Base-by-base conservation (phyloP, 2,797 vertebrate genomes). In the Peromyscus attwateri region DNA sequence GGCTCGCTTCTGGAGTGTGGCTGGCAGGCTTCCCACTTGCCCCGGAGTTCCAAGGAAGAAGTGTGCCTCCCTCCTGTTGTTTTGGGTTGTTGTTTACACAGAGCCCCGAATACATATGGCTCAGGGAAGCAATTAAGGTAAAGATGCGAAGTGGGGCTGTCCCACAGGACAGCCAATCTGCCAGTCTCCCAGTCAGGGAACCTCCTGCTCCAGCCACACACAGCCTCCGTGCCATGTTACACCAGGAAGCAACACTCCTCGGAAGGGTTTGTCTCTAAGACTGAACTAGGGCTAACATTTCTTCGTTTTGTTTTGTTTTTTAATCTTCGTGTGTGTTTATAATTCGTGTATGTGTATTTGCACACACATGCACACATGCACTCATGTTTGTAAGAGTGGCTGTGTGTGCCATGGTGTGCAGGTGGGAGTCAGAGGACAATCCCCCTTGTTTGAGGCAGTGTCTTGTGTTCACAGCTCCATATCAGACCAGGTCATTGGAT, bases 71-170 rank as follows among this genome's bases (percentile, higher is more conserved):
- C 97, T 91, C 96, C 97, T 96, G 94, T 85, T 91, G 96, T 85
- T 96, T 95, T 76, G 96, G 92, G 94, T 76, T 94, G 93, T 93
- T 96, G 97, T 97, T 85, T 37, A 91, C 52, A 84, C 93, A 49
- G 87, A 13, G 46, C 71, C 49, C 84, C 71, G 16, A 29, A 92
- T 55, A 83, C 97, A 97, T 60, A 96, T 90, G 96, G 96, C 66
- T 49, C 76, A 37, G 77, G 93, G 91, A 94, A 88, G 95, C 96
- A 97, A 95, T 94, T 96, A 97, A 60, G 82, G 94, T 82, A 64
- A 82, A 95, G 96, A 94, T 37, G 93, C 21, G 0, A 71, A 89
- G 77, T 52, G 81, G 43, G 92, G 64, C 75, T 5, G 80, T 71
- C 88, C 84, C 94, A 9, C 68, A 34, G 95, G 95, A 92, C 91